Evolutionary conservation across 2,113 vertebrate species (phyloP), one percentile per base, ranked within the genome.

Genomic region (Uria aalge): DNA sequence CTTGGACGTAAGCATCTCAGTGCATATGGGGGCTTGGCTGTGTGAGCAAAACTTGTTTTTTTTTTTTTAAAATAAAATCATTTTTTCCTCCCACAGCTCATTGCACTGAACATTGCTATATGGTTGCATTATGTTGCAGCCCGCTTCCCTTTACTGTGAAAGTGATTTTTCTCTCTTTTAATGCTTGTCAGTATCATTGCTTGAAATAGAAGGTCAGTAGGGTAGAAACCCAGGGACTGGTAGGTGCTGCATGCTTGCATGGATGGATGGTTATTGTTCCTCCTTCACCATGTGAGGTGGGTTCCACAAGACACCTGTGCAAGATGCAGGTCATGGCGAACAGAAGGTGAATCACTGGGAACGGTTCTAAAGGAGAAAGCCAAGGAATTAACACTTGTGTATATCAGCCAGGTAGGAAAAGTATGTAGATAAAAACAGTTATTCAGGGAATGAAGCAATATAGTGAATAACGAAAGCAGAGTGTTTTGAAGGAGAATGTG

Each of bases 321-420:
- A 68, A 82, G 15, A 16, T 15, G 6, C 12, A 62, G 67, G 17
- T 53, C 27, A 30, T 30, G 66, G 27, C 1, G 4, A 84, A 21
- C 23, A 72, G 47, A 59, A 57, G 13, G 12, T 57, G 72, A 59
- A 76, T 80, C 12, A 12, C 4, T 90, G 11, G 29, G 13, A 77
- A 68, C 40, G 15, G 29, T 34, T 55, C 11, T 63, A 50, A 80
- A 0, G 2, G 45, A 79, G 8, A 43, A 67, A 89, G 5, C 14
- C n/a, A 86, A 75, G 56, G 62, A 67, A 48, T 12, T 86, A 66
- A 47, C 0, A 0, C 13, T 41, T 45, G 12, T 0, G 0, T 29
- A 8, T 75, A 45, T 48, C 23, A 47, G 9, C 7, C 1, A 5
- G 20, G 8, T 41, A 59, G 36, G n/a, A 73, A 41, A 81, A 48